phyloP scores from a whole-genome alignment of 2,797 vertebrate species.

The Pampus argenteus region DNA sequence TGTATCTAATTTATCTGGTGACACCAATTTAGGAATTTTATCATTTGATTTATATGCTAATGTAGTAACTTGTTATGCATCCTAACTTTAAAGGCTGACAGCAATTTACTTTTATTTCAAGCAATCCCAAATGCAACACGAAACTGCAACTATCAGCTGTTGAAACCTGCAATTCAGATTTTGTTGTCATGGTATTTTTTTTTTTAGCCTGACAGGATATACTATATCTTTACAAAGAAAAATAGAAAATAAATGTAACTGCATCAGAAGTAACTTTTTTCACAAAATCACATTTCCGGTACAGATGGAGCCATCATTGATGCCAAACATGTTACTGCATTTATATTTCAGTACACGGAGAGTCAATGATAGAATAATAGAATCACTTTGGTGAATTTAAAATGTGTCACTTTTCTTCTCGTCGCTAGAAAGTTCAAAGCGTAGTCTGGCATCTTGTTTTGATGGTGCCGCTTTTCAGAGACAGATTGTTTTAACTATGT shows the following conservation, averaged over 20 bases:
- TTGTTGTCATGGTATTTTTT: not conserved
- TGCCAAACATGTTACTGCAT: slow-evolving; percentile 9
- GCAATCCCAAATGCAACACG: slow-evolving; percentile 11
- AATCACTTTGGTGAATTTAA: slow-evolving; percentile 15
- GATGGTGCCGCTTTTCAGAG: not conserved
- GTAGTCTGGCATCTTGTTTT: slow-evolving; percentile 28
- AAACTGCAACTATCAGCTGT: slow-evolving; percentile 4
- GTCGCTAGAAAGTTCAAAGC: slow-evolving; percentile 32
- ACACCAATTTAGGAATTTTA: slow-evolving; percentile 26
- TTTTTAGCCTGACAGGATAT: not conserved
- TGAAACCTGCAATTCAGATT: slow-evolving; percentile 13
- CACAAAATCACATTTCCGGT: slow-evolving; percentile 25
- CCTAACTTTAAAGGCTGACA: slow-evolving; percentile 16
- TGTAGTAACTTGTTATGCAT: slow-evolving; percentile 22
- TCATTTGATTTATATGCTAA: slow-evolving; percentile 25
- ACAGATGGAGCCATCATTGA: slow-evolving; percentile 19
- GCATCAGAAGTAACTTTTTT: slow-evolving; percentile 16
- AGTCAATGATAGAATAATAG: slow-evolving; percentile 21
- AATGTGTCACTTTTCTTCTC: not conserved
- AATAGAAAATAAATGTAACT: not conserved
- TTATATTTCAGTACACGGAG: slow-evolving; percentile 2
- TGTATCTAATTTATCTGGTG: slow-evolving; percentile 16
- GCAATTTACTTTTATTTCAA: slow-evolving; percentile 26
- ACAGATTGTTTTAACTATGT: not conserved
- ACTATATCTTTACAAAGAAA: slow-evolving; percentile 14